phyloP scores from a whole-genome alignment of 2,113 vertebrate genomes.

The Patagioenas fasciata region DNA sequence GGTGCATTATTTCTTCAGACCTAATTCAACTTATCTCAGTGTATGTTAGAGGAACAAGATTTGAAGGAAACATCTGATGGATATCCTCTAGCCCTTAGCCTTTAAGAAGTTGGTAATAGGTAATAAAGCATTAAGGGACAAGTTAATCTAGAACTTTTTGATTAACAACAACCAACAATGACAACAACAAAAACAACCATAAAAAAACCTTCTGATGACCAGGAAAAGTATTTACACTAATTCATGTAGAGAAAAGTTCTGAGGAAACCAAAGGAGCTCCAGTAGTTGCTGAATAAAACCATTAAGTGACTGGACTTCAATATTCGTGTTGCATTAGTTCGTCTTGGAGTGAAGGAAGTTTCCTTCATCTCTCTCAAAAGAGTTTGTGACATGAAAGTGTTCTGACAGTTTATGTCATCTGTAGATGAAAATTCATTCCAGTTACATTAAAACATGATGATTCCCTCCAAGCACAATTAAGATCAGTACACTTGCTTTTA shows the following conservation, averaged over 20 bases:
- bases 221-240: background rate
- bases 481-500: background rate
- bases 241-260: background rate
- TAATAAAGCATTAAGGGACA: background rate
- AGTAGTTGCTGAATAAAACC: background rate
- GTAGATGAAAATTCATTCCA: slow-evolving; percentile 2
- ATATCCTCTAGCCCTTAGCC: background rate
- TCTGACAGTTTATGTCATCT: background rate
- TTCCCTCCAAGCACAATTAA: background rate
- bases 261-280: background rate
- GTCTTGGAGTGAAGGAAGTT: background rate
- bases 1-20: background rate
- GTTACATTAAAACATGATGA: background rate
- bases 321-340: background rate
- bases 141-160: background rate
- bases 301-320: background rate
- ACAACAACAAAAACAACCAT: background rate
- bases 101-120: background rate
- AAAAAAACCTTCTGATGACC: background rate
- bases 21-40: background rate
- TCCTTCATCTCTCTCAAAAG: background rate
- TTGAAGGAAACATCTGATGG: background rate
- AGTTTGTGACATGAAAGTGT: background rate
- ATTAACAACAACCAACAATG: background rate
- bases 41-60: background rate